Conservation (phyloP, 2,113 vertebrate species). For the Dipodomys stephensi region DNA sequence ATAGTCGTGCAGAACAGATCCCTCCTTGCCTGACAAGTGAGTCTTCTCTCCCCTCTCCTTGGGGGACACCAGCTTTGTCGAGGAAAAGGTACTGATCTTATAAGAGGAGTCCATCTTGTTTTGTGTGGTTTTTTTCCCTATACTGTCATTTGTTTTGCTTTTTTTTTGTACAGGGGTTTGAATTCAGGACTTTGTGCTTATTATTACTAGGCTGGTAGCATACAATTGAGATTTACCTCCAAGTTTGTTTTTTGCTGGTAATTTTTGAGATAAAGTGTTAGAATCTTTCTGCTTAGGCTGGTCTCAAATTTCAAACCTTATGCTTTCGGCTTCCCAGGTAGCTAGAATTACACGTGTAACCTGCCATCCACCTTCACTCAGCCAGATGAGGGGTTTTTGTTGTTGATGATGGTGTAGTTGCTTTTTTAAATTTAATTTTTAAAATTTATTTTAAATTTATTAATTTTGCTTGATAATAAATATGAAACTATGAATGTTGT, state of each 20-base stretch:
- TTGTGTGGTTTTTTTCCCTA: constrained; percentile 57
- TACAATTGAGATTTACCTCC: too few relatives aligned
- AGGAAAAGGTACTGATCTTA: constrained; percentile 97
- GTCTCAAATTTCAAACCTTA: too few relatives aligned
- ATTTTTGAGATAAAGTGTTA: too few relatives aligned
- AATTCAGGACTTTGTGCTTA: background rate
- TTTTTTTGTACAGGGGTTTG: background rate
- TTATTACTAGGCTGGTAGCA: too few relatives aligned
- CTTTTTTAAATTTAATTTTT: background rate
- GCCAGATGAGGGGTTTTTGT: background rate
- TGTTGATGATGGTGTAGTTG: background rate
- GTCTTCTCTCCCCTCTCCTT: constrained; percentile 99
- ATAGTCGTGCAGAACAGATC: constrained; percentile 98
- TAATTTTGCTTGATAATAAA: constrained; percentile 22
- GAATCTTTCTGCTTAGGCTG: too few relatives aligned
- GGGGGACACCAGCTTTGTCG: constrained; percentile 99
- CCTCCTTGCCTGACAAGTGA: constrained; percentile 99
- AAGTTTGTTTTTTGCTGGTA: too few relatives aligned
- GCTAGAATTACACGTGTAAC: too few relatives aligned
- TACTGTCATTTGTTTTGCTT: background rate
- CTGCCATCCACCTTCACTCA: too few relatives aligned
- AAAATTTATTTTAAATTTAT: background rate
- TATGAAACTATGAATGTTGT: background rate
- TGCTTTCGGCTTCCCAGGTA: too few relatives aligned
- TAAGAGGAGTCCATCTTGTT: constrained; percentile 75